Evolutionary conservation across 64 coral and sea anemone species (phyloP), one percentile per base, ranked within the genome.

Genomic region (Montipora efflorescens): DNA sequence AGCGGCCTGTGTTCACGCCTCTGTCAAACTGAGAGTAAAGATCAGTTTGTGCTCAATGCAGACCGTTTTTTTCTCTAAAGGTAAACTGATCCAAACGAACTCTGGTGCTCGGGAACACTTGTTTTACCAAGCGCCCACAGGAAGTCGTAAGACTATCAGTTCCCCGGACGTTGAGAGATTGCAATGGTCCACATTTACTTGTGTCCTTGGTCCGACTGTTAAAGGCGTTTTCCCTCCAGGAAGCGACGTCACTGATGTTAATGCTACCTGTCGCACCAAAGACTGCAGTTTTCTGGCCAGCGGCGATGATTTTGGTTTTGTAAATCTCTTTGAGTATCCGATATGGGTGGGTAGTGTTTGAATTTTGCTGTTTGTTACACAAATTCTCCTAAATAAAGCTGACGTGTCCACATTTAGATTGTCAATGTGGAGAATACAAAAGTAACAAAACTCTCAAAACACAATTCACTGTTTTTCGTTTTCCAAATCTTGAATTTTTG

Each of bases 241-340:
- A 53, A 92, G 89, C 76, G 98, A 99, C 90, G 82, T 99, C 85
- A 99, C 98, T 0, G 98, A 99, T 74, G 98, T 99, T 0, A 99
- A 99, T 78, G 67, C 98, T n/a, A 96, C 98, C 16, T 95, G 88
- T 89, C 92, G 98, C 44, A 94, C 92, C 48, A 69, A 80, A 51
- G 98, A 99, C 77, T 68, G 94, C 16, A 79, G 74, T 70, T 80
- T 99, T 16, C 48, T 99, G 92, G 98, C 98, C 74, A 99, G 88
- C 50, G 98, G 98, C 57, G 98, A 99, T 87, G 98, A 99, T 71
- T 99, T 99, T 96, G 98, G 98, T 84, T 48, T 79, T 67, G 98
- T 99, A 19, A 99, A 99, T 80, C 73, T 99, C 44, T 99, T 99
- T 76, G 84, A 99, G 53, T 99, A 96, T 59, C 98, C 98, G 20